Evolutionary conservation across 64 coral and sea anemone genomes (phyloP).

Genomic region (Stichodactyla mertensii): DNA sequence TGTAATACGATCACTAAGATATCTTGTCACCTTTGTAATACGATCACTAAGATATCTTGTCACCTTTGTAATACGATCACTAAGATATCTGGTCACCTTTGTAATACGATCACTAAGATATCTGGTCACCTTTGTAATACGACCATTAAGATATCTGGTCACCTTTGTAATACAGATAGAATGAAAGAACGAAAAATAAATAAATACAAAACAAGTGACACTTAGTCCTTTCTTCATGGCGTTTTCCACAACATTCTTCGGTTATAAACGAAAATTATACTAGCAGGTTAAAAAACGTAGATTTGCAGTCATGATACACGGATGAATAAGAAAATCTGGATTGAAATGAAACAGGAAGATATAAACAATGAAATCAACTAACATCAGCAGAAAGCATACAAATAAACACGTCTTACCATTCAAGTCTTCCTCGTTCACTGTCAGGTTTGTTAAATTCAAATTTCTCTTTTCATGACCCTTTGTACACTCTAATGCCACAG

Average conservation of each 20-base stretch:
- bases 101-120: background rate
- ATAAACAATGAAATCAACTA: background rate
- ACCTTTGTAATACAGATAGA: background rate
- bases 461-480: background rate
- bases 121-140: background rate
- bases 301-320: no score
- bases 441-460: background rate
- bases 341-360: background rate
- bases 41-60: background rate
- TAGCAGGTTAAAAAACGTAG: no score
- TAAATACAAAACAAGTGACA: background rate
- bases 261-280: no score
- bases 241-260: no score
- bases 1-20: background rate
- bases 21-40: background rate
- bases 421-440: background rate
- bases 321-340: background rate
- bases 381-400: background rate
- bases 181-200: background rate
- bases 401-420: background rate
- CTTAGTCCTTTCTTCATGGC: background rate
- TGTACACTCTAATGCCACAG: background rate
- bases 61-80: background rate
- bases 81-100: background rate
- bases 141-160: background rate